Evolutionary conservation across 2,797 vertebrate genomes (phyloP).

Genomic region (Phrynocephalus forsythii): DNA sequence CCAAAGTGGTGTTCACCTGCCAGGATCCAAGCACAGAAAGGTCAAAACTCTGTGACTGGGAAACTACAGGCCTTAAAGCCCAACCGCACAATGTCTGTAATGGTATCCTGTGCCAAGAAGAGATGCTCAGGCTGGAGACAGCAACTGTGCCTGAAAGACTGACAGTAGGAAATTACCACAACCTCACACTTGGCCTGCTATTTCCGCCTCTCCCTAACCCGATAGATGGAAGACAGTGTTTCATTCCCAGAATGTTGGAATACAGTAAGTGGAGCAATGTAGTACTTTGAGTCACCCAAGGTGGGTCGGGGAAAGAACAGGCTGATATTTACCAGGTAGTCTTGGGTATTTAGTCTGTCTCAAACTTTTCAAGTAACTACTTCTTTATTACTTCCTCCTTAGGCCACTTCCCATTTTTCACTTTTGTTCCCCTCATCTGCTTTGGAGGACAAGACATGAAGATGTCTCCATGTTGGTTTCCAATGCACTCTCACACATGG

Average conservation of each 20-base stretch:
- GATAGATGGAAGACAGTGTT: not conserved
- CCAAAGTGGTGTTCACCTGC: slow-evolving; percentile 73
- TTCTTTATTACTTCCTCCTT: no score
- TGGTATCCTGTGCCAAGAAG: not conserved
- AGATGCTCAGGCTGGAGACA: not conserved
- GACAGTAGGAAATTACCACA: not conserved
- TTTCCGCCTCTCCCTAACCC: not conserved
- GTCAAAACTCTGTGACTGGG: not conserved
- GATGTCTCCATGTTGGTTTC: no score
- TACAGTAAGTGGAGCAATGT: no score
- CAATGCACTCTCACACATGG: no score
- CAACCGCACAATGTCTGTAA: not conserved
- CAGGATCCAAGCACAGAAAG: not conserved
- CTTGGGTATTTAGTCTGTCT: no score
- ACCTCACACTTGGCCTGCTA: not conserved
- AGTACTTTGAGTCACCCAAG: no score
- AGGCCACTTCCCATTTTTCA: no score
- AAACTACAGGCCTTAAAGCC: not conserved
- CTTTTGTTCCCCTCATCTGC: no score
- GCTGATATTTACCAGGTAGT: no score
- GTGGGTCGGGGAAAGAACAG: no score
- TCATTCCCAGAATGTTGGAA: not conserved
- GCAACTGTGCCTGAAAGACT: not conserved
- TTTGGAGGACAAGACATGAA: no score
- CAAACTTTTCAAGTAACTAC: no score